Evolutionary conservation across 2,888 invertebrate species (phyloP).

Genomic region (Aethes cnicana): DNA sequence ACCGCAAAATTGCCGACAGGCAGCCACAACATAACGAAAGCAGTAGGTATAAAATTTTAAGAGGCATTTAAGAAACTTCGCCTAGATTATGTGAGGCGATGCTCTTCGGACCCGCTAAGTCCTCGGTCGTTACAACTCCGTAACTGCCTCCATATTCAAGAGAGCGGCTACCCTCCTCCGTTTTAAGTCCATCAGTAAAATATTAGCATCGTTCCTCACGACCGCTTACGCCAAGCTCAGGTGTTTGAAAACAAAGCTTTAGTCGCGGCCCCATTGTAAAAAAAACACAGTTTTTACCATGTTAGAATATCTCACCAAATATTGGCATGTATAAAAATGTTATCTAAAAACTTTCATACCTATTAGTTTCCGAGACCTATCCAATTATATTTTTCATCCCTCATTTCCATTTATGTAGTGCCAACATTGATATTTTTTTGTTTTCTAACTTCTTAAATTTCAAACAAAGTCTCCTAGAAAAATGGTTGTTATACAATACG

Average conservation of each 20-base stretch:
- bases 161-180: slow-evolving; percentile 44
- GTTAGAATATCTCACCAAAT: background rate
- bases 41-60: slow-evolving; percentile 41
- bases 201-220: slow-evolving; percentile 43
- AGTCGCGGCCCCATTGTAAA: slow-evolving; percentile 1
- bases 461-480: no score
- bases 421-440: no score
- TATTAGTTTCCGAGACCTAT: no score
- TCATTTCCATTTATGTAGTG: no score
- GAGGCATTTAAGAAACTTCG: slow-evolving; percentile 46
- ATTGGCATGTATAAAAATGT: no score
- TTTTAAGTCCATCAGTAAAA: slow-evolving; percentile 52
- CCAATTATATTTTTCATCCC: no score
- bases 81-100: slow-evolving; percentile 44
- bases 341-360: no score
- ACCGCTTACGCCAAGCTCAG: slow-evolving; percentile 37
- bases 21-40: slow-evolving; percentile 26
- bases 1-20: no score
- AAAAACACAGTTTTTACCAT: background rate
- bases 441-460: no score
- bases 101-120: slow-evolving; percentile 49
- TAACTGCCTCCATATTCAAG: slow-evolving; percentile 57
- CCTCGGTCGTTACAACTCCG: slow-evolving; percentile 59
- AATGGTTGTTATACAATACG: no score
- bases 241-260: slow-evolving; percentile 28